Percentiles rank a stretch among this genome's conserved stretches.
Conservation (phyloP, 2,888 invertebrate species). For the Rhagophthalmus giganteus region DNA sequence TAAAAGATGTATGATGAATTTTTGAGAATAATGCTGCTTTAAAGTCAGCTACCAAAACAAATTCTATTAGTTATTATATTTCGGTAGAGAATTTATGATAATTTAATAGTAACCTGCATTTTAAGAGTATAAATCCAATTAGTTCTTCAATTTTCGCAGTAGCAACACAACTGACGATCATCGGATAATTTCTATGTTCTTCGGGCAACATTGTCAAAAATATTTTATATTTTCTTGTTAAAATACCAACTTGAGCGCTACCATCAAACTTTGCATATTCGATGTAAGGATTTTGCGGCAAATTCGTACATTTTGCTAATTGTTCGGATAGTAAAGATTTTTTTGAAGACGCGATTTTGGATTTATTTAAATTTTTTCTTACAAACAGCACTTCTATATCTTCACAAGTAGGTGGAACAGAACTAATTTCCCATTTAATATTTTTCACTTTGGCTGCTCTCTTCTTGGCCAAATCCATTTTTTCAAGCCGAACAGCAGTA, state of each 20-base stretch:
- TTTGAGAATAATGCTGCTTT: too few relatives aligned
- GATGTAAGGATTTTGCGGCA: constrained; percentile 83
- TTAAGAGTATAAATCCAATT: constrained; percentile 90
- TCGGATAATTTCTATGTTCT: constrained; percentile 80
- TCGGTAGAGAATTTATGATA: not conserved
- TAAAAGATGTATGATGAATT: not conserved
- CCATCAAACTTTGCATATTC: constrained; percentile 93
- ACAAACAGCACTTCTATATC: constrained; percentile 65
- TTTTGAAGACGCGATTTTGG: constrained; percentile 37
- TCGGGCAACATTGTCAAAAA: constrained; percentile 86
- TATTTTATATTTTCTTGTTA: constrained; percentile 84
- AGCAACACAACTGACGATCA: constrained; percentile 78
- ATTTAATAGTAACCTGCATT: constrained; percentile 62
- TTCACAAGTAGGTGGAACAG: constrained; percentile 59
- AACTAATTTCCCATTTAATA: constrained; percentile 70
- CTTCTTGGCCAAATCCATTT: constrained; percentile 83
- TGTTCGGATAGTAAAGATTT: constrained; percentile 74
- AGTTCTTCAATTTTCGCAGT: constrained; percentile 87
- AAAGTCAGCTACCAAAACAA: too few relatives aligned
- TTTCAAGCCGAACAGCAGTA: constrained; percentile 86
- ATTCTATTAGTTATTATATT: too few relatives aligned
- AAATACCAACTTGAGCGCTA: constrained; percentile 75
- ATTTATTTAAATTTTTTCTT: constrained; percentile 54
- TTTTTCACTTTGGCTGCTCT: constrained; percentile 77
- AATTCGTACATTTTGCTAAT: constrained; percentile 73